Conservation (phyloP, 2,113 vertebrate species). For the Neoarius graeffei region DNA sequence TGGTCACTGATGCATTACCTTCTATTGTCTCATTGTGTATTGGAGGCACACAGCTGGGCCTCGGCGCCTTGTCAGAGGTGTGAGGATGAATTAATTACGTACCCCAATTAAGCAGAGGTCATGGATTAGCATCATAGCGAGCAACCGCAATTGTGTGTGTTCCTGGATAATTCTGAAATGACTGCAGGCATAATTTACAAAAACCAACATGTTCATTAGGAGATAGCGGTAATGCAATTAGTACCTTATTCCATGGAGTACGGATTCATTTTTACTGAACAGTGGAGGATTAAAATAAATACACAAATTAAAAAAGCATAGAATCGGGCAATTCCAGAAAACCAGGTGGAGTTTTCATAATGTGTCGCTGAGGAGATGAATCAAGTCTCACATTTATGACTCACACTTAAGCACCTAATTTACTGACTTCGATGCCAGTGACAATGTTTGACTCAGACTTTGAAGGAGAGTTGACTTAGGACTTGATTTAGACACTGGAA, state of each 20-base stretch:
- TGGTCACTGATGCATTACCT: background rate
- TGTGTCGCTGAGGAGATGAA: background rate
- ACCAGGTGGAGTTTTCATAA: background rate
- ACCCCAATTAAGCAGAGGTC: constrained; percentile 11
- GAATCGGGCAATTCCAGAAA: background rate
- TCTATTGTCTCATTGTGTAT: background rate
- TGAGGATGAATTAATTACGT: constrained; percentile 10
- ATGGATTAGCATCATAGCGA: background rate
- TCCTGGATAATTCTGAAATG: constrained; percentile 11
- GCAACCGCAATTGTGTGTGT: background rate
- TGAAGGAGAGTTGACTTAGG: background rate
- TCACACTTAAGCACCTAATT: background rate
- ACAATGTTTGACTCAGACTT: background rate
- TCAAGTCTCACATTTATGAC: background rate
- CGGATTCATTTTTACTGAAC: background rate
- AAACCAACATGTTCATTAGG: background rate
- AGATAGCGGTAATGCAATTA: constrained; percentile 12
- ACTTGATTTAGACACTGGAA: background rate
- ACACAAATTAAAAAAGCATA: background rate
- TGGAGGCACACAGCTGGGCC: background rate
- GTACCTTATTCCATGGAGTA: background rate
- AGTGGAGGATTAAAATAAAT: background rate
- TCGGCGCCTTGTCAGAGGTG: background rate
- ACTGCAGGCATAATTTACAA: constrained; percentile 19
- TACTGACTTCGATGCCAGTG: background rate